Conservation (phyloP, 1,140 invertebrate species). For the Anagrus nilaparvatae region DNA sequence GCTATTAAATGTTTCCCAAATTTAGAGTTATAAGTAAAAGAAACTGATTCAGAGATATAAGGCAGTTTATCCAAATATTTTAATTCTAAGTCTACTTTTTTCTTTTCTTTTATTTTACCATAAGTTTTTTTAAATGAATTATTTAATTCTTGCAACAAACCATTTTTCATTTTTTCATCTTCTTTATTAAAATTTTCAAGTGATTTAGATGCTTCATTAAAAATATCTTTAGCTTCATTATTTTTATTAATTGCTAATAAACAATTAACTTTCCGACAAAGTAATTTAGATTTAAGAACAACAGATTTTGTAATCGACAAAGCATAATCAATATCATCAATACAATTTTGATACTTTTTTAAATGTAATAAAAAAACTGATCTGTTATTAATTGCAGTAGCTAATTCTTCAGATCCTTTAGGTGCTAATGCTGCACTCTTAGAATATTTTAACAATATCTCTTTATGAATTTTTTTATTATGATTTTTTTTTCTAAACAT, state of each 20-base stretch:
- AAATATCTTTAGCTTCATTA: neutral
- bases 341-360: neutral
- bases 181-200: neutral
- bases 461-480: neutral
- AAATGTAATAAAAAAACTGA: neutral
- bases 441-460: neutral
- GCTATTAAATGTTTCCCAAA: neutral
- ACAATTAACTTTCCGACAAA: neutral
- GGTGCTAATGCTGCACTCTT: neutral
- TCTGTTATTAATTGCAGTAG: neutral
- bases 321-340: neutral
- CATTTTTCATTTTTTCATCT: neutral
- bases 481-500: neutral
- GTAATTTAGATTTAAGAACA: neutral
- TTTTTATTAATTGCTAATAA: neutral
- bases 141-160: neutral
- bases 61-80: neutral
- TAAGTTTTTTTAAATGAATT: neutral
- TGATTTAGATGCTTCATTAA: neutral
- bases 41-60: neutral
- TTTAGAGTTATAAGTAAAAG: neutral
- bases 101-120: neutral
- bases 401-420: neutral
- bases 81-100: neutral
- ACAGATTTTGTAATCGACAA: neutral